phyloP scores from a whole-genome alignment of 64 coral and sea anemone genomes.

The Montipora efflorescens region DNA sequence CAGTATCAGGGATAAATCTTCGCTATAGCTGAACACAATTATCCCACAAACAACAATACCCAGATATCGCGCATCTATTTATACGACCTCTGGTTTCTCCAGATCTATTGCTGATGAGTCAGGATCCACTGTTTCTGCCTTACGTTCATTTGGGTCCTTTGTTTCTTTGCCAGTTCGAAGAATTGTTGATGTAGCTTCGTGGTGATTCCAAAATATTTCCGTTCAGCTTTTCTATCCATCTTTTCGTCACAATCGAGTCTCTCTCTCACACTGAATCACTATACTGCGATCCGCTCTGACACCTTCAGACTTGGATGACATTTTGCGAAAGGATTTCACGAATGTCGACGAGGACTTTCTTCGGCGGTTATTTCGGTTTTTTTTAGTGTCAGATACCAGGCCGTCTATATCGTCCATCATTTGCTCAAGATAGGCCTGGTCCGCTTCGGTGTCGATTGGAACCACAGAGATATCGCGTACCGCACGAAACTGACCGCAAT shows the following conservation, averaged over 20 bases:
- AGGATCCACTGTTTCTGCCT: too few relatives aligned
- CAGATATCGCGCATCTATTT: too few relatives aligned
- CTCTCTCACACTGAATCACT: neutral
- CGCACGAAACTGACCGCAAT: slow-evolving; percentile 96
- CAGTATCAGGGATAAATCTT: too few relatives aligned
- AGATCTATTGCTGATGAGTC: too few relatives aligned
- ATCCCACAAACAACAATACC: too few relatives aligned
- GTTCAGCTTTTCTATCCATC: neutral
- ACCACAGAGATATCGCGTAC: slow-evolving; percentile 98
- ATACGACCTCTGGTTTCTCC: too few relatives aligned
- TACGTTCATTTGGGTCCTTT: too few relatives aligned
- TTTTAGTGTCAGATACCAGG: neutral
- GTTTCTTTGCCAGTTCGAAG: too few relatives aligned
- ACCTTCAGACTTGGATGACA: slow-evolving; percentile 6
- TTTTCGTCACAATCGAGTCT: neutral
- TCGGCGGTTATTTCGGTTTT: neutral
- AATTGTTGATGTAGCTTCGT: too few relatives aligned
- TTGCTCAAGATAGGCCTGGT: slow-evolving; percentile 79
- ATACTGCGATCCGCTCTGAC: neutral
- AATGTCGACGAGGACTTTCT: neutral
- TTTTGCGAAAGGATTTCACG: neutral
- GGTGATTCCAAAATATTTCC: too few relatives aligned
- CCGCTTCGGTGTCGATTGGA: slow-evolving; percentile 79
- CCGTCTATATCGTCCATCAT: slow-evolving; percentile 93
- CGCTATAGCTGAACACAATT: too few relatives aligned